Conservation (phyloP, 2,888 invertebrate species). For the Scaptomyza cyrtandrae region DNA sequence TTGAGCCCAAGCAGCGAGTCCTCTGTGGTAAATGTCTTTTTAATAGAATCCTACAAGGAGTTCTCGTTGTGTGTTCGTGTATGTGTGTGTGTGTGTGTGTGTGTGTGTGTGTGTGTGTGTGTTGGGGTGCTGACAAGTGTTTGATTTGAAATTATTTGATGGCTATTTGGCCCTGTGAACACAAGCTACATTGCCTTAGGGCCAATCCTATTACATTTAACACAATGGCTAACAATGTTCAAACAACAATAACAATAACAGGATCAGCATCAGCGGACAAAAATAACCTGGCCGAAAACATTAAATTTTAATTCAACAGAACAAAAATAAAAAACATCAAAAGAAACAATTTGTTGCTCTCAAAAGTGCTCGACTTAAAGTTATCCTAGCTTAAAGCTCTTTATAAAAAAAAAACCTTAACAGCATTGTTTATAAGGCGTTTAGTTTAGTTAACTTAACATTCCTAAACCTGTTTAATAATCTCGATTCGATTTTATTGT, state of each 20-base stretch:
- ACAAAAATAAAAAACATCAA: not conserved
- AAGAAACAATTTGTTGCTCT: not conserved
- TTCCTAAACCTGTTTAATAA: not conserved
- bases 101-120: not conserved
- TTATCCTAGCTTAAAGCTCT: not conserved
- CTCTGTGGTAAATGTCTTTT: slow-evolving; percentile 60
- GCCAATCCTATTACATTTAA: slow-evolving; percentile 7
- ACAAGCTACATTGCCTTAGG: slow-evolving; percentile 5
- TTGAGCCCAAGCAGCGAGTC: slow-evolving; percentile 19
- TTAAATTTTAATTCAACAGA: not conserved
- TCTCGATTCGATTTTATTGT: not conserved
- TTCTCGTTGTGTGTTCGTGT: not conserved
- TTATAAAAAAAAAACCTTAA: too few species aligned
- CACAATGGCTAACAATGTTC: not conserved
- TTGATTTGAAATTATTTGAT: slow-evolving; percentile 71
- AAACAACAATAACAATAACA: slow-evolving; percentile 4
- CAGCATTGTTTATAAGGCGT: too few species aligned
- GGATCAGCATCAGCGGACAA: not conserved
- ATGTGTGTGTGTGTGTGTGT: not conserved
- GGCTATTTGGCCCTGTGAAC: slow-evolving; percentile 17
- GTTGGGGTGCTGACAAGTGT: slow-evolving; percentile 30
- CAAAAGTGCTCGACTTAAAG: not conserved
- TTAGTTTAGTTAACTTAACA: too few species aligned
- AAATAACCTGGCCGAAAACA: not conserved
- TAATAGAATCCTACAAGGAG: slow-evolving; percentile 46